Evolutionary conservation across 2,797 vertebrate genomes (phyloP).

Genomic region (Sebastes matsubarae): DNA sequence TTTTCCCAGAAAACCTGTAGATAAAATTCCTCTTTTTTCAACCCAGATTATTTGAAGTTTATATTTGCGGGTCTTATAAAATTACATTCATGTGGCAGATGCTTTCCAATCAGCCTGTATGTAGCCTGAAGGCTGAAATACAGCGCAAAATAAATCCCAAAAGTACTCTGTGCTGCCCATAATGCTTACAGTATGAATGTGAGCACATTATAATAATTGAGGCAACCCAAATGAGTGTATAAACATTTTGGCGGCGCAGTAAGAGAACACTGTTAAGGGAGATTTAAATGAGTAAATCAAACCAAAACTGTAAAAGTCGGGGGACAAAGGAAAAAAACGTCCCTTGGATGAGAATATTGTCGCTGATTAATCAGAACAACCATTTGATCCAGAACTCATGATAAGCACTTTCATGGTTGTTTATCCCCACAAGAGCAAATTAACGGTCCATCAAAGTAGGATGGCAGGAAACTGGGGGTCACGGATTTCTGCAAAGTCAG

Average conservation of each 20-base stretch:
- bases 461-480: constrained; percentile 11
- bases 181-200: not conserved
- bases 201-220: not conserved
- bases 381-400: constrained; percentile 4
- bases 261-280: not conserved
- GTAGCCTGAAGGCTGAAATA: not conserved
- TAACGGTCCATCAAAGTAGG: constrained; percentile 15
- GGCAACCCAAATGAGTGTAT: not conserved
- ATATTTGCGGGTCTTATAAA: not conserved
- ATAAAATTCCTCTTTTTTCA: not conserved
- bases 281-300: not conserved
- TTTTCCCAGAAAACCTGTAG: not conserved
- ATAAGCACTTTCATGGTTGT: constrained; percentile 38
- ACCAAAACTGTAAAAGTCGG: not conserved
- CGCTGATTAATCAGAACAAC: constrained; percentile 30
- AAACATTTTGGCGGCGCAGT: no score
- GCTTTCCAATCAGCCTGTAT: no score
- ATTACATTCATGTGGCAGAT: not conserved
- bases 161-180: not conserved
- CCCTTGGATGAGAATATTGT: not conserved
- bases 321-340: not conserved
- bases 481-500: constrained; percentile 57
- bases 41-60: not conserved
- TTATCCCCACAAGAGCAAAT: constrained; percentile 49
- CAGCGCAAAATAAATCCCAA: fast-evolving